Base-by-base conservation (phyloP, 2,797 vertebrate genomes). In the Alauda arvensis region DNA sequence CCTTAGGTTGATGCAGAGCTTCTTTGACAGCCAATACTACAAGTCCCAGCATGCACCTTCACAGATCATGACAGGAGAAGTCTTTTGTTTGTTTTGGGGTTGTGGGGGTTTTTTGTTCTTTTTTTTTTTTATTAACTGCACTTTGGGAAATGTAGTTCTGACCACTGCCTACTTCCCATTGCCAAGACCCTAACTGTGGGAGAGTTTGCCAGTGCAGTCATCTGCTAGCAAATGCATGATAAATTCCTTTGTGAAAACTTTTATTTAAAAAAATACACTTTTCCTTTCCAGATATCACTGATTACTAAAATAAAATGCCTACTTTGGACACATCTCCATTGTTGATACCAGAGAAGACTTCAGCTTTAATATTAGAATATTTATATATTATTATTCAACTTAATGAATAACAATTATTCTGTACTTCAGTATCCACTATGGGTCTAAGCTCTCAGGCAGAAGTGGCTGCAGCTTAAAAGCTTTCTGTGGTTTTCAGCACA, bases 401-500 rank as follows among this genome's bases (percentile, higher is more conserved):
- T 46, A 52, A 51, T 33, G 26, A 56, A 34, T 81, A 76, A 72
- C 14, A 9, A 67, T 78, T 77, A 63, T 71, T 76, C 33, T 42
- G 62, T 65, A 59, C 19, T 26, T 82, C 28, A 51, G 77, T 80
- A 66, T 26, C 14, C 9, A 66, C 37, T 45, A 20, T 42, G 29
- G 33, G 59, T 52, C 62, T 61, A 83, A 80, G 74, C 61, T 92
- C 43, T 48, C 29, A 77, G 18, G 45, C 45, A 76, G 61, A 68
- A 80, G 26, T 11, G 63, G 7, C 28, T 85, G 26, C 21, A 70
- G 14, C 51, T 63, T 91, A 87, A 93, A 91, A 91, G 82, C 63
- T 81, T 93, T 91, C 51, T 88, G 82, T 46, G 72, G 79, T 85
- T 91, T 91, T 78, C 84, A 91, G 48, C 42, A 62, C 16, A 89